Conservation (phyloP, 2,113 vertebrate genomes). For the Oenanthe oenanthe region DNA sequence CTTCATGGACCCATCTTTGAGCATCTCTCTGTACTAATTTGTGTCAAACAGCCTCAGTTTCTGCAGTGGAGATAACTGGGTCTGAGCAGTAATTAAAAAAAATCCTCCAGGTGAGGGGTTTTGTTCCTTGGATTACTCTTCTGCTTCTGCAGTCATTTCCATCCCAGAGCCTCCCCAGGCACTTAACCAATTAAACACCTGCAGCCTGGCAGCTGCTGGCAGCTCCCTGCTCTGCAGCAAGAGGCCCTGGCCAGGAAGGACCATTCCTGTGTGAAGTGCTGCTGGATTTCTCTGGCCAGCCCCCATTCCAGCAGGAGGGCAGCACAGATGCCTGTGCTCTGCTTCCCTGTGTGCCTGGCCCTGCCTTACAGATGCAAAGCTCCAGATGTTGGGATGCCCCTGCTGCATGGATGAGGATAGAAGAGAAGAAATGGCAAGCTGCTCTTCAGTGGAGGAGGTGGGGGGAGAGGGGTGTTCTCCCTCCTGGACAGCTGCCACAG, state of each 20-base stretch:
- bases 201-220: background rate
- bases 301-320: fast-evolving
- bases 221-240: background rate
- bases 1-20: background rate
- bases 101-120: background rate
- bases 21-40: background rate
- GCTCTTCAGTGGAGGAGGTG: background rate
- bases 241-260: fast-evolving
- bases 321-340: fast-evolving
- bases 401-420: fast-evolving
- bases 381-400: background rate
- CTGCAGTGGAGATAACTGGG: background rate
- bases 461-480: background rate
- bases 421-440: background rate
- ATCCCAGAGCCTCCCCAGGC: background rate
- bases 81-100: background rate
- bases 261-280: fast-evolving
- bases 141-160: background rate
- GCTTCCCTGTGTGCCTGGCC: background rate
- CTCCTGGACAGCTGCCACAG: fast-evolving
- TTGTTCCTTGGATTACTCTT: background rate
- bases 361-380: background rate
- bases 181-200: background rate
- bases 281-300: fast-evolving
- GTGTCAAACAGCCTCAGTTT: background rate